Base-by-base conservation (phyloP, 1,140 invertebrate species). In the Nixonia krombeini region DNA sequence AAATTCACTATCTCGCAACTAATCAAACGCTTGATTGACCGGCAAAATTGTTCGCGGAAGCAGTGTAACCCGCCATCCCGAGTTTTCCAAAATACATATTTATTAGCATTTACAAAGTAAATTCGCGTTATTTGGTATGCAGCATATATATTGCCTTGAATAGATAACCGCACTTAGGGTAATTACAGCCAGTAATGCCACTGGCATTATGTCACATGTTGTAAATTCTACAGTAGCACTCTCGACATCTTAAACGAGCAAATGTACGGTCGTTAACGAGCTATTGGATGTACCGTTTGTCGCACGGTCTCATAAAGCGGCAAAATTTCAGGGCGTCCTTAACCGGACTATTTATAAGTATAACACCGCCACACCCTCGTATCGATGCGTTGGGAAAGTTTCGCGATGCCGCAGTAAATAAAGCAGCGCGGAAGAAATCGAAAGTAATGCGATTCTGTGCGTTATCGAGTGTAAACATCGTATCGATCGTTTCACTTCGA, bases 211-310 rank as follows among this genome's bases (percentile, higher is more conserved):
- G 56, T 64, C 59, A 64, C 67, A 52, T 64, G 67, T 64, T 70
- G 67, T 70, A 64, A 70, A 70, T 70, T 70, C 56, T 56, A 56
- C 47, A 63, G 59, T 63, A 70, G 66, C 66, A 70, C 55, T 64
- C 67, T 65, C 67, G 61, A 65, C 61, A 57, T 70, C 67, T 70
- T 65, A 65, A 65, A 70, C 61, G 67, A 65, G 61, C 57, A 62
- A 65, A 70, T 70, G 62, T 71, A 55, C 62, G 53, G 53, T 50
- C 62, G 62, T 71, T 66, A 71, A 71, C 68, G 62, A 66, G 68
- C 62, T 66, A 71, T 71, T 71, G 68, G 61, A 65, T 71, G 57
- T 57, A 56, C 58, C 50, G 62, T 70, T 65, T 70, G 68, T 70
- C 68, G 62, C 41, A 42, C 23, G 57, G 51, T 57, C 61, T 70